A percentile compares a stretch with the other conserved stretches of the same genome.
phyloP scores from a whole-genome alignment of 2,797 vertebrate species.

The Limnodromus scolopaceus region DNA sequence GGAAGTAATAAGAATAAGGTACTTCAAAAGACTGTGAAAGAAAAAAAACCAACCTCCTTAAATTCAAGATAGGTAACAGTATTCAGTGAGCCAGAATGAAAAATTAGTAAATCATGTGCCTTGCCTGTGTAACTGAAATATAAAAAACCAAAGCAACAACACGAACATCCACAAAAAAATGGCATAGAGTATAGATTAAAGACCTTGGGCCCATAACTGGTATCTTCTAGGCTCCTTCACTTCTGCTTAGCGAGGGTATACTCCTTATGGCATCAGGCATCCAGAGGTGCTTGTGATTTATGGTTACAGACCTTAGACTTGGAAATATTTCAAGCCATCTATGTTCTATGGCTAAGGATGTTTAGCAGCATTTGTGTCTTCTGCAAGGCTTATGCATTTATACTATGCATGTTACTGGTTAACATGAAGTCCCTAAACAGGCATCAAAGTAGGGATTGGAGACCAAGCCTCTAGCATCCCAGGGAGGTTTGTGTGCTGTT shows the following conservation, averaged over 20 bases:
- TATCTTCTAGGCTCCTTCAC: background rate
- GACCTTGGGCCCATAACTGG: background rate
- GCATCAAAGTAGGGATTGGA: background rate
- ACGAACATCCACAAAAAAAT: background rate
- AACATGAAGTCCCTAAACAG: background rate
- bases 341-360: background rate
- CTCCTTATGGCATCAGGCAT: background rate
- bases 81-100: background rate
- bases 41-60: background rate
- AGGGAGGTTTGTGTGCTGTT: background rate
- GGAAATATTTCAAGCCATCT: background rate
- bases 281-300: background rate
- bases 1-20: background rate
- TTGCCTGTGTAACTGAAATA: background rate
- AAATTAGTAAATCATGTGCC: background rate
- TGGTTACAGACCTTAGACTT: background rate
- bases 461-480: background rate
- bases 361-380: background rate
- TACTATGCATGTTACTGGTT: background rate
- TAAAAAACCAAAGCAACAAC: background rate
- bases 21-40: background rate
- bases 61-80: background rate
- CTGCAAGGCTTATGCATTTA: background rate
- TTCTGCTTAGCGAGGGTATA: background rate
- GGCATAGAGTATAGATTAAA: background rate